Evolutionary conservation across 2,888 invertebrate genomes (phyloP).

Genomic region (Cordilura impudica): DNA sequence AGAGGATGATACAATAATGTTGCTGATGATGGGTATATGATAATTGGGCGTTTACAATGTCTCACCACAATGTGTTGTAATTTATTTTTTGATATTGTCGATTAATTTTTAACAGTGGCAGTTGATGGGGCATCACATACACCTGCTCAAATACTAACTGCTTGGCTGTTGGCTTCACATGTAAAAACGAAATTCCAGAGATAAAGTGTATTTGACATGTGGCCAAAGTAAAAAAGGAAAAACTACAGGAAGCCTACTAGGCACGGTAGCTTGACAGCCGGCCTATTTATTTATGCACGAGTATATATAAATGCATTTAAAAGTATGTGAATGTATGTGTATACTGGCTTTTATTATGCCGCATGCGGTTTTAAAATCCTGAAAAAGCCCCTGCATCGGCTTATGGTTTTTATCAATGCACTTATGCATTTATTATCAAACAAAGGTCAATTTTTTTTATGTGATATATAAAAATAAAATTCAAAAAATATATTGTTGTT

Average conservation of each 20-base stretch:
- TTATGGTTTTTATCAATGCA: conserved; percentile 61
- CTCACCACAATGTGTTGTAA: conserved; percentile 62
- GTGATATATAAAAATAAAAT: conserved; percentile 6
- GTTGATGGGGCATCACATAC: conserved; percentile 51
- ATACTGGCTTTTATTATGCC: conserved; percentile 52
- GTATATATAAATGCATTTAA: conserved; percentile 2
- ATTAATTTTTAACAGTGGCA: conserved; percentile 60
- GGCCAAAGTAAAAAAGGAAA: conserved; percentile 13
- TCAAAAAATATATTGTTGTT: background rate
- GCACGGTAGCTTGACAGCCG: conserved; percentile 19
- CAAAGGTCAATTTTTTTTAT: conserved; percentile 53
- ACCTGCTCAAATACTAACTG: background rate
- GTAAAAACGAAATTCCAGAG: conserved; percentile 51
- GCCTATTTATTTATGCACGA: conserved; percentile 31
- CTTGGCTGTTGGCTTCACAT: conserved; percentile 1
- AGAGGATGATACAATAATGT: too few relatives aligned
- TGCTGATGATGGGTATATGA: conserved; percentile 53
- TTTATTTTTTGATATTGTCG: conserved; percentile 61
- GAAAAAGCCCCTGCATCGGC: conserved; percentile 61
- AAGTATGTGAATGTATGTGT: conserved; percentile 36
- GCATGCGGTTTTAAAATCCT: conserved; percentile 58
- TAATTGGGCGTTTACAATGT: conserved; percentile 60
- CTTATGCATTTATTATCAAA: conserved; percentile 59
- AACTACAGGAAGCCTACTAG: conserved; percentile 1
- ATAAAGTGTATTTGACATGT: conserved; percentile 60